phyloP scores from a whole-genome alignment of 2,797 vertebrate species.

The Enteromius paludinosus region DNA sequence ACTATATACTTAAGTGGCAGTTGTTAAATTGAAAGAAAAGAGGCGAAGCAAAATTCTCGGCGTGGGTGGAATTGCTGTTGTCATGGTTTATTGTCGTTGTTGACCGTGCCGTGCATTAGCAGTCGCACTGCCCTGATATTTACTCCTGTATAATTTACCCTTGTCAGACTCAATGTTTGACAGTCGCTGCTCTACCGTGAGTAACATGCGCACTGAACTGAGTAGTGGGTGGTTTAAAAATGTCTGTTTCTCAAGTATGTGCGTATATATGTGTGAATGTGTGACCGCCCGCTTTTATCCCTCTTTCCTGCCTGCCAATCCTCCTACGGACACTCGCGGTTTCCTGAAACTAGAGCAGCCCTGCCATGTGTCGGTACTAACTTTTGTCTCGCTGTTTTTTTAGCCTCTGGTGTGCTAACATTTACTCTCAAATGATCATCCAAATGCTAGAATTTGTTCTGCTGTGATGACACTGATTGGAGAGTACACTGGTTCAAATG shows the following conservation, averaged over 20 bases:
- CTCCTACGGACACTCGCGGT: slow-evolving; percentile 23
- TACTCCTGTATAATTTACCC: slow-evolving; percentile 32
- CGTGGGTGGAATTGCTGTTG: slow-evolving; percentile 39
- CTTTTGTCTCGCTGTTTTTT: background rate
- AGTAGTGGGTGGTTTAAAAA: slow-evolving; percentile 55
- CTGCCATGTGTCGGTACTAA: slow-evolving; percentile 1
- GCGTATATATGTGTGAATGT: slow-evolving; percentile 52
- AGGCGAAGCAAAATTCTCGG: background rate
- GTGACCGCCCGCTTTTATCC: slow-evolving; percentile 66
- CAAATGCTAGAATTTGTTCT: slow-evolving; percentile 18
- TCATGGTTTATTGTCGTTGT: slow-evolving; percentile 33
- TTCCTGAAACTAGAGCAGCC: slow-evolving; percentile 26
- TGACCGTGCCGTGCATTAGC: slow-evolving; percentile 26
- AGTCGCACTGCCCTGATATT: slow-evolving; percentile 9
- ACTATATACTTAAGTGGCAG: slow-evolving; percentile 17
- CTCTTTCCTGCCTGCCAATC: slow-evolving; percentile 42
- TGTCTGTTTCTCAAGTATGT: slow-evolving; percentile 34
- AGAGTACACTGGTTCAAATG: slow-evolving; percentile 43
- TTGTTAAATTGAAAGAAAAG: slow-evolving; percentile 31
- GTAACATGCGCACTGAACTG: slow-evolving; percentile 23
- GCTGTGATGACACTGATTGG: slow-evolving; percentile 37
- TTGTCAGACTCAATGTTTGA: slow-evolving; percentile 29
- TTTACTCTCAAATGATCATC: slow-evolving; percentile 33
- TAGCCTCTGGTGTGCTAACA: slow-evolving; percentile 31
- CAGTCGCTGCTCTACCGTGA: slow-evolving; percentile 8